phyloP scores from a whole-genome alignment of 2,888 invertebrate species.

The Macrophya annulata region DNA sequence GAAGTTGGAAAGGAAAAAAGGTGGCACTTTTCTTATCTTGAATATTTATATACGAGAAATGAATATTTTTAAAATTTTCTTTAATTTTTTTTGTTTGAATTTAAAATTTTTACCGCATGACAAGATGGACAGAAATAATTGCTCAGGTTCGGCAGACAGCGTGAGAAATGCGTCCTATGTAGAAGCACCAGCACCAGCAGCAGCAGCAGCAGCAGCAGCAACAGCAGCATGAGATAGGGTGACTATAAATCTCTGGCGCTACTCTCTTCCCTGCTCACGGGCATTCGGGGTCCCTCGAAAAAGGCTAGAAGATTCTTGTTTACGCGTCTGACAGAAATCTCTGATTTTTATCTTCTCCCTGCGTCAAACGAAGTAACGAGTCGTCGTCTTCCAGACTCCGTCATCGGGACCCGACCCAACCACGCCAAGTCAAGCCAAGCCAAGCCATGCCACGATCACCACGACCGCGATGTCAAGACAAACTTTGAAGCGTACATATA shows the following conservation, averaged over 20 bases:
- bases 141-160: slow-evolving; percentile 46
- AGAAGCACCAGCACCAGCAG: not conserved
- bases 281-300: slow-evolving; percentile 43
- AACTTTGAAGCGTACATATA: slow-evolving; percentile 42
- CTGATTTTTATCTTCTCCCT: slow-evolving; percentile 70
- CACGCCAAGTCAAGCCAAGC: not conserved
- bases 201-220: not conserved
- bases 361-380: slow-evolving; percentile 64
- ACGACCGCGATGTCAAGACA: slow-evolving; percentile 58
- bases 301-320: slow-evolving; percentile 63
- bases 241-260: slow-evolving; percentile 42
- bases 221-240: not conserved
- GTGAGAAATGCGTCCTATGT: slow-evolving; percentile 44
- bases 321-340: slow-evolving; percentile 71
- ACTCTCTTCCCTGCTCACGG: slow-evolving; percentile 2
- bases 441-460: slow-evolving; percentile 24
- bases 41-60: not conserved
- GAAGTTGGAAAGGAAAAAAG: not conserved
- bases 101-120: not conserved
- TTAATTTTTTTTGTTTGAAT: not conserved
- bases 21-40: not conserved
- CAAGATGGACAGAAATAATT: slow-evolving; percentile 28
- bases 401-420: slow-evolving; percentile 58
- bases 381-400: slow-evolving; percentile 67
- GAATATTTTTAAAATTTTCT: not conserved